Evolutionary conservation across 2,888 invertebrate species (phyloP).

Genomic region (Pedicia rivosa): DNA sequence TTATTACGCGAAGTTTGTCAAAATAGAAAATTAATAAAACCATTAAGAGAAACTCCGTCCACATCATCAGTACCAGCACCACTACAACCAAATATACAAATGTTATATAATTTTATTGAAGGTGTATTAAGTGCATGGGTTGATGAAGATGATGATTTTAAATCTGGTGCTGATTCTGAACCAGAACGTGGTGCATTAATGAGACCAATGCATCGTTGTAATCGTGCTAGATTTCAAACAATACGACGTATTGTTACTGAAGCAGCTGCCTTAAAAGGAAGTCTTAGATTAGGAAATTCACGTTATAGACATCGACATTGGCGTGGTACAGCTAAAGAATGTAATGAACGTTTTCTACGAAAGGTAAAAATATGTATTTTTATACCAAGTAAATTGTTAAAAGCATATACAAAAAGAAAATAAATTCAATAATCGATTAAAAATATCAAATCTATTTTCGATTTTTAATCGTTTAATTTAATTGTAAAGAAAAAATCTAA

Average conservation of each 20-base stretch:
- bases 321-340: constrained; percentile 71
- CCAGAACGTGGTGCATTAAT: constrained; percentile 43
- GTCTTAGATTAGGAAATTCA: constrained; percentile 48
- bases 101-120: constrained; percentile 67
- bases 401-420: too few species aligned
- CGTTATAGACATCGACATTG: constrained; percentile 67
- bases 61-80: constrained; percentile 25
- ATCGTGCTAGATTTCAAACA: constrained; percentile 49
- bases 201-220: constrained; percentile 30
- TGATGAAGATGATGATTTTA: constrained; percentile 45
- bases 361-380: constrained; percentile 59
- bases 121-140: constrained; percentile 66
- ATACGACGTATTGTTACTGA: constrained; percentile 52
- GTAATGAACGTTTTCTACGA: constrained; percentile 74
- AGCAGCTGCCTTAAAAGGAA: constrained; percentile 50
- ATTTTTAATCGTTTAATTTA: too few species aligned
- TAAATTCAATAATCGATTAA: too few species aligned
- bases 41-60: constrained; percentile 25
- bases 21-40: constrained; percentile 41
- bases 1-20: constrained; percentile 57
- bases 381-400: too few species aligned
- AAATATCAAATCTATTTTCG: too few species aligned
- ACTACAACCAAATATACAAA: constrained; percentile 60
- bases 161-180: constrained; percentile 57
- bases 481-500: too few species aligned